Conservation (phyloP, 2,797 vertebrate genomes). For the Euphonia xanthogaster region DNA sequence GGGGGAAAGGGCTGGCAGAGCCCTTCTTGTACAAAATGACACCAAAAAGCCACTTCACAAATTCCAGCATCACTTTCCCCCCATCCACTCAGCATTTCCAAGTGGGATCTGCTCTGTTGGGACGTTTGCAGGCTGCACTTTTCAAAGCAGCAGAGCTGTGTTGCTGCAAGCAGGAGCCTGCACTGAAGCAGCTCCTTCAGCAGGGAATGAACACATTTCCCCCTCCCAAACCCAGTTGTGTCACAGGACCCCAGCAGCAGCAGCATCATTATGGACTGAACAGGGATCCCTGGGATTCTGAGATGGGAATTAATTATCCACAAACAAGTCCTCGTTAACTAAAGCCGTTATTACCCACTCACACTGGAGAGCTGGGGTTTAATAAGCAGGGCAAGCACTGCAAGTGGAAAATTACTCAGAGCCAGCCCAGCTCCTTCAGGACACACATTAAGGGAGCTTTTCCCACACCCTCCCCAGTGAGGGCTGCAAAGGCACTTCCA, state of each 20-base stretch:
- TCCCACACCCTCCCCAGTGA: neutral
- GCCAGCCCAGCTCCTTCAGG: neutral
- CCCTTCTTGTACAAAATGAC: neutral
- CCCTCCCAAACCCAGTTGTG: neutral
- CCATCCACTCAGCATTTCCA: neutral
- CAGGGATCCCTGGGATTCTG: neutral
- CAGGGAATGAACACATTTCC: neutral
- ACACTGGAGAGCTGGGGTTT: neutral
- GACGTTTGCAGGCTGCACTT: neutral
- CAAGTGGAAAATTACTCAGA: neutral
- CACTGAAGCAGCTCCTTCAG: neutral
- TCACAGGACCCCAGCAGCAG: neutral
- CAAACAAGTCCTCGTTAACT: neutral
- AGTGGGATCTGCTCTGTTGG: neutral
- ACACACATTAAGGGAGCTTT: fast-evolving
- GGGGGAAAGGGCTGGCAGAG: fast-evolving
- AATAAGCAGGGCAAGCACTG: neutral
- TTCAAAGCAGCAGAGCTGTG: neutral
- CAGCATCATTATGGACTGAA: fast-evolving
- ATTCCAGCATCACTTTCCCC: neutral
- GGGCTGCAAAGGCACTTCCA: neutral
- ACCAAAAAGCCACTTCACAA: neutral
- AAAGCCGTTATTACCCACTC: neutral
- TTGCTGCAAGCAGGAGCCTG: neutral
- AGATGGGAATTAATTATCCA: neutral